phyloP scores from a whole-genome alignment of 2,888 invertebrate species.

The Pyrochroa serraticornis region DNA sequence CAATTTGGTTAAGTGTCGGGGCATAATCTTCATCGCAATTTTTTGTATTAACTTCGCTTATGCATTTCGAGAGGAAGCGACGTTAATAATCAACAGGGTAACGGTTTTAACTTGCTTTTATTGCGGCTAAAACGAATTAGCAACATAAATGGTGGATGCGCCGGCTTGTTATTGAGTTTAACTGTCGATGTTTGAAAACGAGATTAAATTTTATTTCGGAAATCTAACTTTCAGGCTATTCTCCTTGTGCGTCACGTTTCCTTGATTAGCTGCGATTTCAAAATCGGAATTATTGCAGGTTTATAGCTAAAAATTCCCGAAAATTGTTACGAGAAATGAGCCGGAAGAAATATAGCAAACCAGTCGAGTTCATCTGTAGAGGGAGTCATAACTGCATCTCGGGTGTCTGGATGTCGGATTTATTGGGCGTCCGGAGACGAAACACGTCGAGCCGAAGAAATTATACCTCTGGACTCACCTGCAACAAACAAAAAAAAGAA shows the following conservation, averaged over 20 bases:
- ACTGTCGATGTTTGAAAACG: neutral
- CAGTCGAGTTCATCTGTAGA: constrained; percentile 25
- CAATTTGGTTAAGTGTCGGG: constrained; percentile 21
- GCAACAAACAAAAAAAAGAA: constrained; percentile 20
- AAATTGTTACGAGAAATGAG: neutral
- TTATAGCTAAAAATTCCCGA: neutral
- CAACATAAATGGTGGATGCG: constrained; percentile 1
- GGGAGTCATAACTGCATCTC: constrained; percentile 34
- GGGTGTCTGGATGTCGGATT: constrained; percentile 32
- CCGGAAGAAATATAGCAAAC: constrained; percentile 18
- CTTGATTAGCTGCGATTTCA: no score
- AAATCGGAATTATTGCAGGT: neutral
- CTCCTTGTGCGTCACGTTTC: no score
- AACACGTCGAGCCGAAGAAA: constrained; percentile 27
- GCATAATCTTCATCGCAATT: constrained; percentile 12
- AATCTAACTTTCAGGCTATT: neutral
- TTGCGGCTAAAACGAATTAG: neutral
- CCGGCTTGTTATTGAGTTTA: neutral
- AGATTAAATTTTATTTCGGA: neutral
- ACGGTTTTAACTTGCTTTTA: neutral
- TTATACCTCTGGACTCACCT: constrained; percentile 26
- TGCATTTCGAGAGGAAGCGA: constrained; percentile 2
- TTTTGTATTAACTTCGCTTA: constrained; percentile 8
- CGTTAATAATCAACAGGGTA: neutral
- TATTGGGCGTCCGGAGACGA: constrained; percentile 29